Percentiles rank a stretch among this genome's conserved stretches.
phyloP scores from a whole-genome alignment of 2,797 vertebrate species.

The Scolopax rusticola region DNA sequence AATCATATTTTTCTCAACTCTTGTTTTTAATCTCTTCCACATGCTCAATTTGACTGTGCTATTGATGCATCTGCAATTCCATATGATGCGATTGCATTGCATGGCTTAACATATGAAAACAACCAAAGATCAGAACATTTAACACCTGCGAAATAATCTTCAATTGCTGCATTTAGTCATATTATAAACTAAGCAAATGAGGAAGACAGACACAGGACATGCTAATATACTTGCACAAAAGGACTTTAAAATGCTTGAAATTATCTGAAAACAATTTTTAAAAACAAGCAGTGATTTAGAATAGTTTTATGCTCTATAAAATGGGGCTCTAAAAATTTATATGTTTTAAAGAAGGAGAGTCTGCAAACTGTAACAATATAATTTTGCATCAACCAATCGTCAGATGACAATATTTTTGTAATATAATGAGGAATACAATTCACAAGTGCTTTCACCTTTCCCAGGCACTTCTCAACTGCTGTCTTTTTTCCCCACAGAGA shows the following conservation, averaged over 20 bases:
- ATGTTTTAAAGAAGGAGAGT: neutral
- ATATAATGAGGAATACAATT: constrained; percentile 3
- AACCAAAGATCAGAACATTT: constrained; percentile 2
- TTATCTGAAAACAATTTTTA: neutral
- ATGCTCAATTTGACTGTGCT: neutral
- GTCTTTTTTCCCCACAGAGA: neutral
- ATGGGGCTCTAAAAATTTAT: neutral
- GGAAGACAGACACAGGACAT: neutral
- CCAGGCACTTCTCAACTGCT: neutral
- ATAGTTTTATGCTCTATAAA: neutral
- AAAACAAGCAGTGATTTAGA: neutral
- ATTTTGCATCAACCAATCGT: neutral
- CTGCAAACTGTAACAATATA: neutral
- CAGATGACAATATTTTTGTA: neutral
- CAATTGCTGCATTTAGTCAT: neutral
- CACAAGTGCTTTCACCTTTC: neutral
- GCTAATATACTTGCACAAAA: neutral
- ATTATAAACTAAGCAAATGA: constrained; percentile 12
- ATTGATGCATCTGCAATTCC: neutral
- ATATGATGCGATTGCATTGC: neutral
- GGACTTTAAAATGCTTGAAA: neutral
- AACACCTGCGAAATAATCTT: constrained; percentile 10
- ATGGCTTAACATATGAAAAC: neutral
- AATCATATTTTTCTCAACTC: neutral
- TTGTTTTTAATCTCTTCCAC: constrained; percentile 15